Conservation (phyloP, 2,113 vertebrate species). For the Pluvianellus socialis region DNA sequence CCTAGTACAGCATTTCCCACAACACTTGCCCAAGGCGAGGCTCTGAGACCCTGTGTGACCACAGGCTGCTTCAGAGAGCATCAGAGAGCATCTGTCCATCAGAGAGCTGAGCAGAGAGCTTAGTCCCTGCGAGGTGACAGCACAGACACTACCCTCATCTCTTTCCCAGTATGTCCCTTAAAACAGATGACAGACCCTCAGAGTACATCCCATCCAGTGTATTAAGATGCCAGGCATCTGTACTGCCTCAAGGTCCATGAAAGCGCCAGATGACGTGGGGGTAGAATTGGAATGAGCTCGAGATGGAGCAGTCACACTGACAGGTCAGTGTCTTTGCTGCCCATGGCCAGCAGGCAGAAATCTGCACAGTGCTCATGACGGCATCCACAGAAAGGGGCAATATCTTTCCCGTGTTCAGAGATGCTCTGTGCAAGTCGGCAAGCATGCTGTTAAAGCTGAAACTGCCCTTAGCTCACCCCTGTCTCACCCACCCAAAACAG, state of each 20-base stretch:
- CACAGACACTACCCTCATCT: neutral
- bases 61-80: neutral
- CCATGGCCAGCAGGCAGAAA: neutral
- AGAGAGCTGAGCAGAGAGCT: neutral
- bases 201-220: neutral
- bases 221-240: neutral
- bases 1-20: neutral
- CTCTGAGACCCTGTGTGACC: neutral
- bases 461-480: neutral
- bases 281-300: neutral
- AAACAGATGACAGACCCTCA: neutral
- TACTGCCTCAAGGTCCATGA: neutral
- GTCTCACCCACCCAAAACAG: neutral
- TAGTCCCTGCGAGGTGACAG: neutral
- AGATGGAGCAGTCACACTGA: neutral
- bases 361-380: rapidly evolving
- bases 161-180: neutral
- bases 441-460: neutral
- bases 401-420: neutral
- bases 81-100: too few relatives aligned
- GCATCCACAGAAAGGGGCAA: neutral
- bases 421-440: neutral
- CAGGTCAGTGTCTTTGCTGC: neutral
- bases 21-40: neutral
- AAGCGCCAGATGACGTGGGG: neutral